Percentiles rank a stretch among this genome's conserved stretches.
phyloP scores from a whole-genome alignment of 2,113 vertebrate species.

The mouse (Mus musculus) region DNA sequence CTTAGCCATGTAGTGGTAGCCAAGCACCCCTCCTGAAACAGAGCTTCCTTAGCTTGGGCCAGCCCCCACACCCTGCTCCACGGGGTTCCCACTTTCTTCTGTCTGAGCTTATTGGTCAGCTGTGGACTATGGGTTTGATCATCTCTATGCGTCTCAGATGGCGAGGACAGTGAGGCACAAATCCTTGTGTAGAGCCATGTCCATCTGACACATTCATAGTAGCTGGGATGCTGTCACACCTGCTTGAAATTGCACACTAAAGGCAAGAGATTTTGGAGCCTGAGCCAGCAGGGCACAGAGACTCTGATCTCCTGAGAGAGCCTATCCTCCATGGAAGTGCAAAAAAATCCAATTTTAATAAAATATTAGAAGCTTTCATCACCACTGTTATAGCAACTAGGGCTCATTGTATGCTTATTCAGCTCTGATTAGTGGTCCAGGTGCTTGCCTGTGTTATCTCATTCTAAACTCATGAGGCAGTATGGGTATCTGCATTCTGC shows the following conservation, averaged over 20 bases:
- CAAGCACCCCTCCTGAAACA: neutral
- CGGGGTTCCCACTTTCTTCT: neutral
- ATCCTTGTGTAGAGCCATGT: neutral
- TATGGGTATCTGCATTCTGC: slow-evolving; percentile 7
- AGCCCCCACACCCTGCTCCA: neutral
- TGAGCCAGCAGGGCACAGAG: neutral
- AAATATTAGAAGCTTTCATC: neutral
- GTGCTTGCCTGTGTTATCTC: neutral
- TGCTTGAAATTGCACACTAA: neutral
- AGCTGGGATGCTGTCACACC: neutral
- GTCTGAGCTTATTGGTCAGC: neutral
- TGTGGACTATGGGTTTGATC: neutral
- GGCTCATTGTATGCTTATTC: neutral
- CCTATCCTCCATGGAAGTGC: neutral
- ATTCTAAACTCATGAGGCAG: neutral
- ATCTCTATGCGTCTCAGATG: neutral
- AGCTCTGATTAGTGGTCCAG: neutral
- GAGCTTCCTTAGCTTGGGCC: neutral
- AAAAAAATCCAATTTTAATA: slow-evolving; percentile 10
- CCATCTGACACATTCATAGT: neutral
- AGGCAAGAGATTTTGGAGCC: neutral
- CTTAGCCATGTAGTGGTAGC: neutral
- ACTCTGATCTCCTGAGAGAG: neutral
- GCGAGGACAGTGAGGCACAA: neutral
- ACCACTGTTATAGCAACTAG: neutral